Evolutionary conservation across 2,888 invertebrate genomes (phyloP), one percentile per base, ranked within the genome.

Genomic region (Leucoptera coffeella): DNA sequence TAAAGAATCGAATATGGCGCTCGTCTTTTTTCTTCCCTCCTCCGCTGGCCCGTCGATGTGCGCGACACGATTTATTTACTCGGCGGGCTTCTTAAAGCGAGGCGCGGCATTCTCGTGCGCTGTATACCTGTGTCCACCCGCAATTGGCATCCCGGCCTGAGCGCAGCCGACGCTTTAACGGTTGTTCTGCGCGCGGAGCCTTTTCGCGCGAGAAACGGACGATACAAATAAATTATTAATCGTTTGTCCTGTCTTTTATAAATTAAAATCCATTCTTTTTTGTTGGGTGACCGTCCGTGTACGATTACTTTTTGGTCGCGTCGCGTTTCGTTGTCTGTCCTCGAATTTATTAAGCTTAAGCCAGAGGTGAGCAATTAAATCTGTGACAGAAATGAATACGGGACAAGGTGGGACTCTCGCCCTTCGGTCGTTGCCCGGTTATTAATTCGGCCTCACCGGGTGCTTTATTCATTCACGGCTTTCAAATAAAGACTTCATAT

Each of bases 211-310:
- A 60, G 55, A 59, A 67, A 53, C 52, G 51, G 51, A 53, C 55
- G 62, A 64, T 65, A 64, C 65, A 69, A 69, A 69, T 69, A 69
- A 69, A 69, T 69, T 69, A 69, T 69, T 67, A 69, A 69, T 69
- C 69, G 69, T 69, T 69, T 69, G 69, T 69, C 67, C 69, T 69
- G 69, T 69, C 69, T 61, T 62, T 65, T 69, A 65, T 67, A 69
- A 69, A 69, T 69, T 69, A 69, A 69, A 67, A 67, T 62, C 52
- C 46, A 45, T 55, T 46, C 52, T 62, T 67, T 65, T 67, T 65
- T n/a, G n/a, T 62, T 55, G 44, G 56, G 41, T 43, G 47, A 40
- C 43, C 53, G 50, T 48, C 41, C 49, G 44, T 38, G 48, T 35
- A 39, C 40, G 45, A 40, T 40, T 47, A 50, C 58, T 65, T 65